Base-by-base conservation (phyloP, 2,113 vertebrate species). In the Ceyx melanurus region DNA sequence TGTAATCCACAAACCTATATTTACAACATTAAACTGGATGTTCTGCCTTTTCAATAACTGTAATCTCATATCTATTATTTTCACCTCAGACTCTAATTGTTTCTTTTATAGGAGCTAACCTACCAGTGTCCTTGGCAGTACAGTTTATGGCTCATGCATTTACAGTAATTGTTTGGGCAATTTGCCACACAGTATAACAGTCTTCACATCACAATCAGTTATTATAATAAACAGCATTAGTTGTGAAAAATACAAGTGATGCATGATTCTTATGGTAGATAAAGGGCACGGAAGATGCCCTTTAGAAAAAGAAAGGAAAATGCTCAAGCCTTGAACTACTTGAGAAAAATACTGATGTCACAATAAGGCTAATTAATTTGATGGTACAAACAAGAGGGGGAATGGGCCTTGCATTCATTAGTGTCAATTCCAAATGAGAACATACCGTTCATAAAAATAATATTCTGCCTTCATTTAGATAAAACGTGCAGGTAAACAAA, bases 81-180 rank as follows among this genome's bases (percentile, higher is more conserved):
- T 96, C 94, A 97, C 94, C 89, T 96, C 92, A 95, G 90, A 95
- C 77, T 89, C 95, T 97, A 97, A 97, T 97, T 96, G 92, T 96
- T 96, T 97, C 92, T 95, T 97, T 97, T 97, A 96, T 96, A 92
- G 74, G 53, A 90, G 89, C 89, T 95, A 96, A 95, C 92, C 88
- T 95, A 89, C 88, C 82, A 89, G 82, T 95, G 90, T 97, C 93
- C 94, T 97, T 97, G 89, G 86, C 86, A 93, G 88, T 95, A 88
- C 71, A 92, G 77, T 97, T 97, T 96, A 95, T 89, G 89, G 87
- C 88, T 79, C 87, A 95, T 97, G 77, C 87, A 95, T 89, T 96
- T 97, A 94, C 78, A 96, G 91, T 96, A 96, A 96, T 97, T 96
- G 77, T 97, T 96, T 96, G 95, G 93, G 89, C 92, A 97, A 95